Percentiles rank a stretch among this genome's conserved stretches.
These are phyloP conservation scores for Lanistes nyassanus DNA, from an alignment of 1,140 invertebrate species.

Conservation along the genomic window DNA sequence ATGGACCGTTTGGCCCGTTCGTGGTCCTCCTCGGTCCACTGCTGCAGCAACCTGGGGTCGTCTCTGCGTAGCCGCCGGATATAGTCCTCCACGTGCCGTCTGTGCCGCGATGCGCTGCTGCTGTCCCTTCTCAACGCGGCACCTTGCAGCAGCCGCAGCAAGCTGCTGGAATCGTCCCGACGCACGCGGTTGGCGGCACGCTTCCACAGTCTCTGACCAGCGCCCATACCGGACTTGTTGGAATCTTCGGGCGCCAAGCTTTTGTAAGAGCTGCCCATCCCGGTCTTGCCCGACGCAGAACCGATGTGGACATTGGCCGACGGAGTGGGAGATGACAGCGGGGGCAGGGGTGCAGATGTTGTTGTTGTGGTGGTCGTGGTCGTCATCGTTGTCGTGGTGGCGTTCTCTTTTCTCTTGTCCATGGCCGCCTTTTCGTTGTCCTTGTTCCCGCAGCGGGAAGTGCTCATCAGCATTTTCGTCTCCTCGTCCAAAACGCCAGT, in stretches of 20 bases:
- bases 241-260: conserved; percentile 6
- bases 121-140: conserved; percentile 15
- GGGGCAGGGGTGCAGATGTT: background rate
- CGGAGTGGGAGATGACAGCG: background rate
- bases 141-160: conserved; percentile 13
- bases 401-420: conserved; percentile 11
- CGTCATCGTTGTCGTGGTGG: background rate
- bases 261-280: conserved; percentile 4
- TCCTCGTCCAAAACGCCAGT: conserved; percentile 62
- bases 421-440: conserved; percentile 49
- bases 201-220: conserved; percentile 41
- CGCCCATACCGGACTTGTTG: conserved; percentile 21
- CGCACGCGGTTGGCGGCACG: conserved; percentile 31
- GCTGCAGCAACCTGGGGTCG: conserved; percentile 33
- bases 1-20: conserved; percentile 23
- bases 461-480: conserved; percentile 63
- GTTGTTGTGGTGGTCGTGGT: background rate
- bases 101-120: conserved; percentile 26
- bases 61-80: conserved; percentile 38
- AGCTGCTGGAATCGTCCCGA: conserved; percentile 10
- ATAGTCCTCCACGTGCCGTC: conserved; percentile 44
- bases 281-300: background rate
- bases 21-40: conserved; percentile 34
- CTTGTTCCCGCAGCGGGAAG: conserved; percentile 65
- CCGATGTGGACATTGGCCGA: conserved; percentile 15